Evolutionary conservation across 1,140 invertebrate genomes (phyloP).

Genomic region (Onthophagus taurus): DNA sequence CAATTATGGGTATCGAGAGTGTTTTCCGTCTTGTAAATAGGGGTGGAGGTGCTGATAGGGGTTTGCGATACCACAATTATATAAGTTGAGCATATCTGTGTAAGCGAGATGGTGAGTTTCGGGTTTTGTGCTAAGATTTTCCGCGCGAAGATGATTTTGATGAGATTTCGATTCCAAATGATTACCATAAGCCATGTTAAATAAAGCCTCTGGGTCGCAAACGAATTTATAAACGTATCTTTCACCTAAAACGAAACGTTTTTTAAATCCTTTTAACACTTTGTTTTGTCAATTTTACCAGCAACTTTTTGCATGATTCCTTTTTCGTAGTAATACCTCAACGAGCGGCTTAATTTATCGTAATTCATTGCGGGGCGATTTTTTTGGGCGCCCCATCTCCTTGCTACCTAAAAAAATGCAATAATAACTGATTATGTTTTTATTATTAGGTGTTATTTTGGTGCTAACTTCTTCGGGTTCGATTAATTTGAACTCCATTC

Average conservation of each 20-base stretch:
- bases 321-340: conserved; percentile 95
- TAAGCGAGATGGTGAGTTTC: conserved; percentile 35
- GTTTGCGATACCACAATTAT: conserved; percentile 35
- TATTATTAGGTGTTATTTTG: neutral
- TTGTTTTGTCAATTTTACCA: conserved; percentile 48
- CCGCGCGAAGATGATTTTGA: conserved; percentile 17
- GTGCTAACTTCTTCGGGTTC: conserved; percentile 80
- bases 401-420: conserved; percentile 51
- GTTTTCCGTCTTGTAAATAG: conserved; percentile 31
- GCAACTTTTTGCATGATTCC: conserved; percentile 98
- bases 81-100: conserved; percentile 37
- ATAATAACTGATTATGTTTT: conserved; percentile 1
- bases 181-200: conserved; percentile 68
- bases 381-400: conserved; percentile 75
- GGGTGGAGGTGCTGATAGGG: conserved; percentile 36
- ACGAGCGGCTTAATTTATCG: conserved; percentile 85
- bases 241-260: conserved; percentile 58
- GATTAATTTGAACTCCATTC: conserved; percentile 90
- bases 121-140: conserved; percentile 27
- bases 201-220: conserved; percentile 86
- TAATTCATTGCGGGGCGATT: conserved; percentile 96
- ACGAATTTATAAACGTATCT: conserved; percentile 95
- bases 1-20: conserved; percentile 18
- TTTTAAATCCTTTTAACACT: conserved; percentile 1
- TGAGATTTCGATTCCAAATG: conserved; percentile 18